Base-by-base conservation (phyloP, 2,797 vertebrate genomes). In the Gambusia yucatana region DNA sequence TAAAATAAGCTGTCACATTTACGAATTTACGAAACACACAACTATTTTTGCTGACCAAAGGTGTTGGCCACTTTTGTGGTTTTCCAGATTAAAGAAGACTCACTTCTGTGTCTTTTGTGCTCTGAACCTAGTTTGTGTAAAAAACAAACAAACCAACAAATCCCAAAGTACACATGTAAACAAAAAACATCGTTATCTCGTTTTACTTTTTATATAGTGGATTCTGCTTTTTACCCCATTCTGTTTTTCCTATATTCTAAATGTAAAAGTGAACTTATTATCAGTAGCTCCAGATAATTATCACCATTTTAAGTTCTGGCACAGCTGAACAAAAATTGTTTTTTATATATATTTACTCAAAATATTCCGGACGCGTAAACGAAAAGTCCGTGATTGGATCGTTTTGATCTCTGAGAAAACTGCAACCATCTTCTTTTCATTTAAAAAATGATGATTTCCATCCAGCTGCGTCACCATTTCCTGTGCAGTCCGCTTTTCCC, bases 391-490 rank as follows among this genome's bases (percentile, higher is more conserved):
- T 61, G 36, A 59, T 59, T 50, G 39, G n/a, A 44, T 11, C 44
- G 4, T 14, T 16, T 44, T 44, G 41, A 70, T 70, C 11, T 44
- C 3, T 75, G 30, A 69, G 36, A 84, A 65, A 73, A 78, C 33
- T 73, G 28, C 78, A 9, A 55, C 48, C 61, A 81, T 79, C 72
- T 83, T 82, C 65, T 81, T 83, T 87, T 82, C 67, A 72, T 84
- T 73, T 67, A 1, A 43, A 81, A 81, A 72, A 50, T 47, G 82
- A 70, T 91, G 84, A 90, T 92, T 92, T 91, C 91, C 88, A 91
- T 92, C 83, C 86, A 89, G 91, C 92, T 86, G 88, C 94, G 95
- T 96, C 96, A 96, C 94, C 94, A 83, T 96, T 97, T 97, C 97
- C 97, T 97, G 96, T 91, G 87, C 92, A 91, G 73, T 93, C 93